Evolutionary conservation across 2,797 vertebrate genomes (phyloP).

Genomic region (Epinephelus coioides): DNA sequence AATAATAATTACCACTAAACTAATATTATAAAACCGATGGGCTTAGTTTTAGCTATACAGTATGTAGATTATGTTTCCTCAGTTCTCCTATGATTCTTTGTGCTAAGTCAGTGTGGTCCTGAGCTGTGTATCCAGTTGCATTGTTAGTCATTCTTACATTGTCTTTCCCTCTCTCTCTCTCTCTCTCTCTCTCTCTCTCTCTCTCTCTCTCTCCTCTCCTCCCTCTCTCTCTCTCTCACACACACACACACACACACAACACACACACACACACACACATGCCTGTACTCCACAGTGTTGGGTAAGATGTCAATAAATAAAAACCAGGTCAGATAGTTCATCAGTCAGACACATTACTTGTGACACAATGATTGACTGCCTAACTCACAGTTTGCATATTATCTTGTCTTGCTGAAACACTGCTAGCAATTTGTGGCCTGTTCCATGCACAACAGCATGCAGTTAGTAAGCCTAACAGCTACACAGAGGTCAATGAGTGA

Average conservation of each 20-base stretch:
- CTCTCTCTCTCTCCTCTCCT: no score
- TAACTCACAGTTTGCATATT: constrained; percentile 18
- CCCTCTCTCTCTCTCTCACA: no score
- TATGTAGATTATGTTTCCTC: no score
- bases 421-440: constrained; percentile 15
- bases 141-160: constrained; percentile 8
- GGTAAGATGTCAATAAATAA: constrained; percentile 14
- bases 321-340: constrained; percentile 22
- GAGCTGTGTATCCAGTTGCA: constrained; percentile 1
- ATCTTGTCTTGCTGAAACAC: constrained; percentile 2
- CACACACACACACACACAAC: not conserved
- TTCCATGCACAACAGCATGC: not conserved
- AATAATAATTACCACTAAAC: no score
- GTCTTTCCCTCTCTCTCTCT: not conserved
- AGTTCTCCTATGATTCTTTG: no score
- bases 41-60: no score
- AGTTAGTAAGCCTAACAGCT: not conserved
- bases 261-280: not conserved
- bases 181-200: no score
- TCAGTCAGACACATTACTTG: constrained; percentile 34
- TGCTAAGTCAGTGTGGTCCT: not conserved
- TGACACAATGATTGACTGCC: constrained; percentile 29
- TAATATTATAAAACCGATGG: no score
- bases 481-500: not conserved
- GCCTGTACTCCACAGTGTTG: constrained; percentile 17